Conservation (phyloP, 2,113 vertebrate genomes). For the Caracal caracal region DNA sequence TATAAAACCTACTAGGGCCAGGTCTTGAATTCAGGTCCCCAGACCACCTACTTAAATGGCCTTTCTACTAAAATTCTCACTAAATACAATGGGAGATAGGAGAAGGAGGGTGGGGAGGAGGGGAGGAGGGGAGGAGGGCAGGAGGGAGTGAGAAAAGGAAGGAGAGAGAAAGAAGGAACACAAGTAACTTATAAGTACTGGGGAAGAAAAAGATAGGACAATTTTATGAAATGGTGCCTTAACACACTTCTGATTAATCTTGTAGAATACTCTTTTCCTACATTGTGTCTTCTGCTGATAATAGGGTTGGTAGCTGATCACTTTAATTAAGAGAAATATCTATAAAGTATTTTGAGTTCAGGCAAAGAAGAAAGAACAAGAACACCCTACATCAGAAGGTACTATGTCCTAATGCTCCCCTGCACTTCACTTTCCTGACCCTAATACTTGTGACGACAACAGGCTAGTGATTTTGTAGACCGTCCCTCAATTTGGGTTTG, state of each 20-base stretch:
- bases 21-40: neutral
- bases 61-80: neutral
- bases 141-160: neutral
- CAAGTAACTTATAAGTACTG: neutral
- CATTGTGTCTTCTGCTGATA: neutral
- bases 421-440: neutral
- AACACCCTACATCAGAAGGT: neutral
- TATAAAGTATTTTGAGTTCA: neutral
- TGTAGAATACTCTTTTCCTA: neutral
- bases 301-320: neutral
- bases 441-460: neutral
- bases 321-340: neutral
- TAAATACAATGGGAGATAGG: neutral
- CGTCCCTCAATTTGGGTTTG: neutral
- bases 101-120: neutral
- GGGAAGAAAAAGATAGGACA: neutral
- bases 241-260: neutral
- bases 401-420: neutral
- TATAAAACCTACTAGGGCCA: neutral
- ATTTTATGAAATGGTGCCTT: neutral
- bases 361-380: constrained; percentile 3
- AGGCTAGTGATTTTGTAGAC: neutral
- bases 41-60: neutral
- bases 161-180: neutral
- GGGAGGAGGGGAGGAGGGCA: fast-evolving